Evolutionary conservation across 2,113 vertebrate genomes (phyloP), one percentile per base, ranked within the genome.

Genomic region (Saccopteryx bilineata): DNA sequence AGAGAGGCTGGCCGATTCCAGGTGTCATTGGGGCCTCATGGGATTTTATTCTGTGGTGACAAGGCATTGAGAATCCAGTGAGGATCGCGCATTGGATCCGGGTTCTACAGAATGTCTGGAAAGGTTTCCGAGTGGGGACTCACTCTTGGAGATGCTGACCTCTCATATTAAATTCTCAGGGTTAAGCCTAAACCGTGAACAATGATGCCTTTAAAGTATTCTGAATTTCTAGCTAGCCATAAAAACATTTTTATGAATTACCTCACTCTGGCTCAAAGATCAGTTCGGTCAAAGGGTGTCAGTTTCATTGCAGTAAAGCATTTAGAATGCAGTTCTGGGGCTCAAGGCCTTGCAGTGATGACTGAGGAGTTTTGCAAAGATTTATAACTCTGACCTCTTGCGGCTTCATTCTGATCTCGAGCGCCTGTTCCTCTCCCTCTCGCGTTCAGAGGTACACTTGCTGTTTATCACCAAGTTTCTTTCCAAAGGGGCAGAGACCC

Each of bases 251-350:
- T 96, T 95, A 93, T 75, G 83, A 95, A 65, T 96, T 88, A 96
- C 90, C 91, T 97, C 71, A 79, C 92, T 97, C 72, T 94, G 75
- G 87, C 19, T 85, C 68, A n/a, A 96, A 96, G 79, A 93, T 95
- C 54, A 96, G 96, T 97, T 96, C 81, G 90, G 82, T 82, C 46
- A 79, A 71, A 33, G 58, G 74, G 65, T 96, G 48, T 96, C 90
- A 33, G 80, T 98, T 98, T 98, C 94, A 46, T 80, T 71, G 85
- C 83, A 97, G 96, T 98, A 96, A 97, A 98, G 90, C 21, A 23
- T 95, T 94, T 0, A 21, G 93, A 93, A 52, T 93, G 82, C 84
- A 93, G 61, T 88, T 97, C 39, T 11, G 71, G 68, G 90, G n/a
- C 23, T 33, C 14, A 54, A 23, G 21, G 52, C 10, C 19, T 52